Evolutionary conservation across 2,888 invertebrate genomes (phyloP).

Genomic region (Dorcus parallelipipedus): DNA sequence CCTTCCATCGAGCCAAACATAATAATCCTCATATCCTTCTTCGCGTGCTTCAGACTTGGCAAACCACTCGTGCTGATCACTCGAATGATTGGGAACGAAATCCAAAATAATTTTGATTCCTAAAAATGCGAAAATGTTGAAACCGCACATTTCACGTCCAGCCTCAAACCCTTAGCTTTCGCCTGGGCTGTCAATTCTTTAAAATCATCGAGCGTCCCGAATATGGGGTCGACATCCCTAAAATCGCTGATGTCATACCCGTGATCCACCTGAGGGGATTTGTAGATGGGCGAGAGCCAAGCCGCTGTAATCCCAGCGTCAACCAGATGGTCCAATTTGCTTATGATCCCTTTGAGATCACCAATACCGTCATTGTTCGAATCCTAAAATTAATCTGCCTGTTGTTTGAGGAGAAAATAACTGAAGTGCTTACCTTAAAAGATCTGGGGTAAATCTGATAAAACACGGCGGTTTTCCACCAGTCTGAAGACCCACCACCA

Average conservation of each 20-base stretch:
- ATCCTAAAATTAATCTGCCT: constrained; percentile 50
- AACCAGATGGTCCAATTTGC: constrained; percentile 36
- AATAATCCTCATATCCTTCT: constrained; percentile 68
- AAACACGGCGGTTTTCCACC: constrained; percentile 79
- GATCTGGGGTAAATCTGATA: constrained; percentile 87
- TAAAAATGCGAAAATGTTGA: constrained; percentile 28
- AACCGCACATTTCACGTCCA: too few species aligned
- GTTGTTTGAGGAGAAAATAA: too few species aligned
- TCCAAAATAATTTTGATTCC: constrained; percentile 53
- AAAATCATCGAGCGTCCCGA: constrained; percentile 73
- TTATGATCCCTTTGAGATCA: constrained; percentile 68
- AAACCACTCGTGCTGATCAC: constrained; percentile 81
- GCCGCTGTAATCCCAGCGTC: constrained; percentile 70
- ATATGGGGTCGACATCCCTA: constrained; percentile 65
- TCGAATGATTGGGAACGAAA: constrained; percentile 61
- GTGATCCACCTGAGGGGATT: constrained; percentile 80
- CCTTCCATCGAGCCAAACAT: constrained; percentile 69
- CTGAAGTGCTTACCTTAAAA: constrained; percentile 52
- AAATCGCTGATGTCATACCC: constrained; percentile 86
- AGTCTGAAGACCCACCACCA: constrained; percentile 50
- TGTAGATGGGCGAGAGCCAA: constrained; percentile 83
- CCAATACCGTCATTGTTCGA: constrained; percentile 84
- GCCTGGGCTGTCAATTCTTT: constrained; percentile 56
- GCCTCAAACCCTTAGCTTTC: constrained; percentile 49
- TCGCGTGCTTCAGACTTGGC: constrained; percentile 59